Evolutionary conservation across 2,113 vertebrate genomes (phyloP), one percentile per base, ranked within the genome.

Genomic region (Nannospalax galili): DNA sequence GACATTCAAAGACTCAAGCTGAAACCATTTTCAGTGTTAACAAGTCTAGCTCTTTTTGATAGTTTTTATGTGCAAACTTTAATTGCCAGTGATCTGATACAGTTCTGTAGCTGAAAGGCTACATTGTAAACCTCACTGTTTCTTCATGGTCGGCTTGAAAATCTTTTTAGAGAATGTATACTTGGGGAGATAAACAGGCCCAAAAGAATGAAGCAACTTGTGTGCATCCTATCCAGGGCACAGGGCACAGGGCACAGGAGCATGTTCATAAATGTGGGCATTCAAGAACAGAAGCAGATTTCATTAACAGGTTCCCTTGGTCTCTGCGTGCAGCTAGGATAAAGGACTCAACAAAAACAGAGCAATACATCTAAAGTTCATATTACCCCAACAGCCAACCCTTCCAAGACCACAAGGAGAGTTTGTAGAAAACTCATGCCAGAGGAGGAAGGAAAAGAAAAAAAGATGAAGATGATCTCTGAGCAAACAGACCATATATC

Each of bases 121-220:
- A 42, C 16, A 65, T 69, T 74, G 35, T 77, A 79, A 78, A 93
- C 48, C 17, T 62, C n/a, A 67, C 69, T 92, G 72, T 91, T 95
- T 77, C 62, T 69, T 90, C 56, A 70, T n/a, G 35, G 67, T 42
- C 56, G 56, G 62, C 52, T 96, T 20, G 35, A 70, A 94, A 60
- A 84, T 84, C 60, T 91, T 84, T 82, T 97, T 96, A 89, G 78
- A 94, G 69, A 97, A 92, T 79, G n/a, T 91, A 32, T 94, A 86
- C 26, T 78, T 90, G 65, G 35, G 74, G 20, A 79, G 72, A 4
- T n/a, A 52, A 60, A 93, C 20, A 32, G 70, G 28, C 37, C 81
- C 1, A 1, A 75, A 72, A 90, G 56, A 67, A 88, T 72, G 92
- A 92, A 90, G 62, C 19, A 42, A 88, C 48, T 69, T 78, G 17